Evolutionary conservation across 1,140 invertebrate genomes (phyloP).

Genomic region (Conus betulinus): DNA sequence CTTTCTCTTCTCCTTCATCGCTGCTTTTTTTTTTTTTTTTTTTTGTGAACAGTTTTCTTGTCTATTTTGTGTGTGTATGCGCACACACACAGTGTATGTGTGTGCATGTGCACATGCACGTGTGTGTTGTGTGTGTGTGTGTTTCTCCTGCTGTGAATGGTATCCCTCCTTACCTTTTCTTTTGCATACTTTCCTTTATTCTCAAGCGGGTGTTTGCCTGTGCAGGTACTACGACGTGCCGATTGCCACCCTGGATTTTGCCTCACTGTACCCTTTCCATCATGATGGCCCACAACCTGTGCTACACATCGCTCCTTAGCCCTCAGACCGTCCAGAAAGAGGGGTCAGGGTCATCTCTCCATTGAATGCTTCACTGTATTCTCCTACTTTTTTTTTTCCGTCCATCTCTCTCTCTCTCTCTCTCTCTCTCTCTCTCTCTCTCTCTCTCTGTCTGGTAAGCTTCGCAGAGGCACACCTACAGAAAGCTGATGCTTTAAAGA

Average conservation of each 20-base stretch:
- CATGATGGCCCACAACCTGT: constrained; percentile 99
- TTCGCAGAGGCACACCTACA: too few relatives aligned
- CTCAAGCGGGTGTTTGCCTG: background rate
- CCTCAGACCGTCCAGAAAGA: constrained; percentile 63
- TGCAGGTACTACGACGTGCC: constrained; percentile 93
- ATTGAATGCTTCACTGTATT: background rate
- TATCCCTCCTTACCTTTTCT: too few relatives aligned
- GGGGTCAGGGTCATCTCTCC: constrained; percentile 56
- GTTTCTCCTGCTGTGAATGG: too few relatives aligned
- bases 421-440: background rate
- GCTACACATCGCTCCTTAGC: constrained; percentile 94
- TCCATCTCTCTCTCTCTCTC: constrained; percentile 1
- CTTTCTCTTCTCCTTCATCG: too few relatives aligned
- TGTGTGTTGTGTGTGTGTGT: too few relatives aligned
- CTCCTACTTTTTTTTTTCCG: background rate
- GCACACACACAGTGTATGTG: too few relatives aligned
- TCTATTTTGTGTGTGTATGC: too few relatives aligned
- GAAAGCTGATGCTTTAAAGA: too few relatives aligned
- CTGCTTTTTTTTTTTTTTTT: too few relatives aligned
- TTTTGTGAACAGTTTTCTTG: too few relatives aligned
- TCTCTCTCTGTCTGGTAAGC: background rate
- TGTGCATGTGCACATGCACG: too few relatives aligned
- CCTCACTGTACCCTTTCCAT: constrained; percentile 99
- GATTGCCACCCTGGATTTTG: constrained; percentile 99
- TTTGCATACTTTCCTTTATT: too few relatives aligned